These are phyloP conservation scores for Isurus oxyrinchus DNA, from an alignment of 2,113 vertebrate species.

Conservation along the genomic window DNA sequence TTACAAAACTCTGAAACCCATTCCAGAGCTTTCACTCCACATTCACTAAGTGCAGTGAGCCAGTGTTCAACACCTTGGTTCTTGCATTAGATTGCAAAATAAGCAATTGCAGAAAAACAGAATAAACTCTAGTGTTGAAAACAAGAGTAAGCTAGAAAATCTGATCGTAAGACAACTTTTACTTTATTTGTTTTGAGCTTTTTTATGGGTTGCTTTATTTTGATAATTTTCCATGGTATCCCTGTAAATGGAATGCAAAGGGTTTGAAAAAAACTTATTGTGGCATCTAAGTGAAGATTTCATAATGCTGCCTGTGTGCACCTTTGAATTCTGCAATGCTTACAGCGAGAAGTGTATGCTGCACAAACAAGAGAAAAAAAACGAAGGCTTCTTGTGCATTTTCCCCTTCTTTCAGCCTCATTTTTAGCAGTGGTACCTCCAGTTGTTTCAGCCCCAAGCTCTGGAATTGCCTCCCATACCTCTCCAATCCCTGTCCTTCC, in stretches of 20 bases:
- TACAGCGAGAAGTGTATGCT: background rate
- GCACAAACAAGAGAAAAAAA: background rate
- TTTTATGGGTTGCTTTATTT: too few species aligned
- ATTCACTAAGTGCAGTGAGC: background rate
- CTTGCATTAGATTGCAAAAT: background rate
- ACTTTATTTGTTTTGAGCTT: too few species aligned
- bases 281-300: background rate
- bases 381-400: background rate
- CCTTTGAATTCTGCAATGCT: background rate
- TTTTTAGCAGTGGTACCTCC: background rate
- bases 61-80: background rate
- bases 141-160: background rate
- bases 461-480: too few species aligned
- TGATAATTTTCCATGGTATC: background rate
- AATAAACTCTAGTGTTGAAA: background rate
- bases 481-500: too few species aligned
- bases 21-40: background rate
- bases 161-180: too few species aligned
- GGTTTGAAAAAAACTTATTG: background rate
- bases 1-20: background rate
- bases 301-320: background rate
- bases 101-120: background rate
- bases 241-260: background rate
- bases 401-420: background rate
- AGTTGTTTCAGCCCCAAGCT: background rate